A percentile compares a stretch with the other conserved stretches of the same genome.
phyloP scores from a whole-genome alignment of 2,113 vertebrate species.

The Oncorhynchus gorbuscha region DNA sequence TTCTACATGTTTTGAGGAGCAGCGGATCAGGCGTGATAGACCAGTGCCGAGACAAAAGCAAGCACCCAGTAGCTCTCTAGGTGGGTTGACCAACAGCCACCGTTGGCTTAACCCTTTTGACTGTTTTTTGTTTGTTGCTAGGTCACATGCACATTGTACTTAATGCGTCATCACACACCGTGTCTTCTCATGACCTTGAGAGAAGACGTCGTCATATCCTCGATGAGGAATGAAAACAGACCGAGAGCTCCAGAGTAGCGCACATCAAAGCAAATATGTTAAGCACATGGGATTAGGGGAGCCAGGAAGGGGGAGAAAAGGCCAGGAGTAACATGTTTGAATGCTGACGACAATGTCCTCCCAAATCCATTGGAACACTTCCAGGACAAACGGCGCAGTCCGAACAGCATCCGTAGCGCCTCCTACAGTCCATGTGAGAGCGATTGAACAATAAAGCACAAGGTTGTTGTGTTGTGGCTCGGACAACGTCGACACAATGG shows the following conservation, averaged over 20 bases:
- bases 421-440: no score
- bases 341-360: conserved; percentile 46
- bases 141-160: not conserved
- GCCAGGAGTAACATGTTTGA: conserved; percentile 27
- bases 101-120: no score
- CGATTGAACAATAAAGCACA: no score
- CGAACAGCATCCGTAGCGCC: conserved; percentile 3
- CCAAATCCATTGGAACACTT: conserved; percentile 63
- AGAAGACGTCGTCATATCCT: conserved; percentile 11
- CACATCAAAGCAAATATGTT: conserved; percentile 73
- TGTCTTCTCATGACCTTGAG: conserved; percentile 36
- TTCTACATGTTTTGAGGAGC: no score
- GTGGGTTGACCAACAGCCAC: no score
- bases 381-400: conserved; percentile 1
- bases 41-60: no score
- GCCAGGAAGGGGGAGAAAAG: conserved; percentile 15
- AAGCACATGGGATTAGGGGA: conserved; percentile 57
- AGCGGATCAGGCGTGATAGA: no score
- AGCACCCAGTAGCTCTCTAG: no score
- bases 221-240: conserved; percentile 4
- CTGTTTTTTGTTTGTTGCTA: not conserved
- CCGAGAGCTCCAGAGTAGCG: conserved; percentile 36
- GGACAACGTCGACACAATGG: no score
- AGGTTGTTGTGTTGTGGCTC: not conserved
- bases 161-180: not conserved